Evolutionary conservation across 2,888 invertebrate genomes (phyloP).

Genomic region (Hetaerina titia): DNA sequence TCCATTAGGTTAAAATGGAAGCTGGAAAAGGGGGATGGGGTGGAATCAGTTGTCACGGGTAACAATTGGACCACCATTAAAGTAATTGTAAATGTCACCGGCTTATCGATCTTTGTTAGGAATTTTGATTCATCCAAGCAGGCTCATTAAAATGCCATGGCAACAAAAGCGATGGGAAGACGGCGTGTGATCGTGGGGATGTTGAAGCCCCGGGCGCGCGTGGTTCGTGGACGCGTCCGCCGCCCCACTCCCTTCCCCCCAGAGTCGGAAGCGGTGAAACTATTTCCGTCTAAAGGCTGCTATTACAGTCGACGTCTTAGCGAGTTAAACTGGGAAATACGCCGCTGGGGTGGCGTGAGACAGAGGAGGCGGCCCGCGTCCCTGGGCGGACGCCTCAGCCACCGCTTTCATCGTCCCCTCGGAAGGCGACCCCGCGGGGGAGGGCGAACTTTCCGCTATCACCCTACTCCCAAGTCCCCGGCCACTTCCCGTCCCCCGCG

Average conservation of each 20-base stretch:
- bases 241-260: background rate
- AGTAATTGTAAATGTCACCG: too few relatives aligned
- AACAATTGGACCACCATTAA: too few relatives aligned
- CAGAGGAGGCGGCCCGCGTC: background rate
- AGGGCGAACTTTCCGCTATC: background rate
- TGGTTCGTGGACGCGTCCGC: background rate
- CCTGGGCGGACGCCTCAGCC: background rate
- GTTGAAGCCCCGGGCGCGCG: background rate
- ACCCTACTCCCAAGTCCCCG: too few relatives aligned
- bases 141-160: too few relatives aligned
- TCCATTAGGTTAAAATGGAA: too few relatives aligned
- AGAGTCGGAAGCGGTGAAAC: constrained; percentile 21
- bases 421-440: background rate
- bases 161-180: background rate
- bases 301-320: constrained; percentile 54
- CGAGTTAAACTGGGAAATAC: constrained; percentile 56
- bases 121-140: too few relatives aligned
- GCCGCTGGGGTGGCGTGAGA: constrained; percentile 34
- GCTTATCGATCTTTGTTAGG: too few relatives aligned
- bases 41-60: too few relatives aligned
- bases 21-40: too few relatives aligned
- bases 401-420: background rate
- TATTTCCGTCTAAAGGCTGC: constrained; percentile 62
- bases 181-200: background rate
- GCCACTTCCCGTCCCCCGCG: too few relatives aligned